Evolutionary conservation across 2,888 invertebrate species (phyloP).

Genomic region (Empis stercorea): DNA sequence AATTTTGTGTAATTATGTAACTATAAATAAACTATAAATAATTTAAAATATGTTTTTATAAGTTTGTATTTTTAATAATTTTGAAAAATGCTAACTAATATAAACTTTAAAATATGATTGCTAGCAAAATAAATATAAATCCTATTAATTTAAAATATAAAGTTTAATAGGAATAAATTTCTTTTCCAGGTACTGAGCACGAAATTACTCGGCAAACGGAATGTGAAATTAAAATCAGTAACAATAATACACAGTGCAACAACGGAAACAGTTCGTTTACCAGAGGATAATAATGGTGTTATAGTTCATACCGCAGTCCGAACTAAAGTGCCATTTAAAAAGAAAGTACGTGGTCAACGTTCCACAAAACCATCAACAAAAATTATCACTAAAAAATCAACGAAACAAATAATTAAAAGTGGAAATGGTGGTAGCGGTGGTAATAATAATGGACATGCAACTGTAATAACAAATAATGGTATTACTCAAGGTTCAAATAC

Average conservation of each 20-base stretch:
- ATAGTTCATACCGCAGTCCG: constrained; percentile 79
- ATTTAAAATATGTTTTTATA: no score
- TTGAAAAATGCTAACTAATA: no score
- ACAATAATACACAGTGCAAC: constrained; percentile 84
- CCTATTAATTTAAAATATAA: no score
- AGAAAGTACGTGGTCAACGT: constrained; percentile 50
- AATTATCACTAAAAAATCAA: constrained; percentile 34
- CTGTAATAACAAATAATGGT: constrained; percentile 12
- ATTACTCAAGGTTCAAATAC: constrained; percentile 12
- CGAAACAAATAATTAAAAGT: constrained; percentile 25
- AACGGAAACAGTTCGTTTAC: constrained; percentile 74
- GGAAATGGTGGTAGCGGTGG: constrained; percentile 23
- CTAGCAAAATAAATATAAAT: no score
- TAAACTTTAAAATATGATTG: no score
- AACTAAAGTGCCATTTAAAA: constrained; percentile 75
- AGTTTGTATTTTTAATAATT: no score
- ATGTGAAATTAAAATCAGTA: constrained; percentile 71
- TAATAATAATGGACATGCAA: no score
- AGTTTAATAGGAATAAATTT: constrained; percentile 18
- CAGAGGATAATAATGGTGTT: constrained; percentile 59
- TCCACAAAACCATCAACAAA: constrained; percentile 16
- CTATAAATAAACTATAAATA: no score
- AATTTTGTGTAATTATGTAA: no score
- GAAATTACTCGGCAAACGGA: constrained; percentile 65
- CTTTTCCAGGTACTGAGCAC: constrained; percentile 59